phyloP scores from a whole-genome alignment of 92 coral and sea anemone species.

The Porites rus region DNA sequence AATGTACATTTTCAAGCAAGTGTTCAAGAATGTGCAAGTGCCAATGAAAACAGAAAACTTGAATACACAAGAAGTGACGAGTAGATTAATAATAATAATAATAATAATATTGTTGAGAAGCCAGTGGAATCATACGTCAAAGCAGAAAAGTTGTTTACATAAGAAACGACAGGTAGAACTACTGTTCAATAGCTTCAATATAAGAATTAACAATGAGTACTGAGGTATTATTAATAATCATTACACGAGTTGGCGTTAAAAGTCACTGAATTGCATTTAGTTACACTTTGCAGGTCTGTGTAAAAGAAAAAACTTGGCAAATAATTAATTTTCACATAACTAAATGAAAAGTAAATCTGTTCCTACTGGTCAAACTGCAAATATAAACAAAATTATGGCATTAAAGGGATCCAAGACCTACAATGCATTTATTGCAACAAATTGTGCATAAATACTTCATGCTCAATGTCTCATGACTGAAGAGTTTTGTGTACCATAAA shows the following conservation, averaged over 20 bases:
- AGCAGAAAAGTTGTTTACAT: neutral
- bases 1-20: too few relatives aligned
- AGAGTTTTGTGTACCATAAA: neutral
- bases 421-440: neutral
- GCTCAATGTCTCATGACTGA: conserved; percentile 7
- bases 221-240: neutral
- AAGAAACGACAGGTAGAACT: neutral
- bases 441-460: conserved; percentile 40
- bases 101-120: too few relatives aligned
- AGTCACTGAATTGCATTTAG: neutral
- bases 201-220: neutral
- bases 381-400: too few relatives aligned
- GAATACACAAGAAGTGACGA: too few relatives aligned
- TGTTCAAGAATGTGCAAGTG: too few relatives aligned
- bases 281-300: neutral
- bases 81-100: too few relatives aligned
- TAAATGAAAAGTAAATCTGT: too few relatives aligned
- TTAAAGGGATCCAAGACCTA: neutral
- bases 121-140: neutral
- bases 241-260: neutral
- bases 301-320: neutral
- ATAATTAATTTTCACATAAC: neutral
- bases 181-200: neutral
- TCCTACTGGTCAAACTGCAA: neutral
- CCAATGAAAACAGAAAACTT: neutral